Evolutionary conservation across 2,797 vertebrate genomes (phyloP).

Genomic region (Hirundo rustica): DNA sequence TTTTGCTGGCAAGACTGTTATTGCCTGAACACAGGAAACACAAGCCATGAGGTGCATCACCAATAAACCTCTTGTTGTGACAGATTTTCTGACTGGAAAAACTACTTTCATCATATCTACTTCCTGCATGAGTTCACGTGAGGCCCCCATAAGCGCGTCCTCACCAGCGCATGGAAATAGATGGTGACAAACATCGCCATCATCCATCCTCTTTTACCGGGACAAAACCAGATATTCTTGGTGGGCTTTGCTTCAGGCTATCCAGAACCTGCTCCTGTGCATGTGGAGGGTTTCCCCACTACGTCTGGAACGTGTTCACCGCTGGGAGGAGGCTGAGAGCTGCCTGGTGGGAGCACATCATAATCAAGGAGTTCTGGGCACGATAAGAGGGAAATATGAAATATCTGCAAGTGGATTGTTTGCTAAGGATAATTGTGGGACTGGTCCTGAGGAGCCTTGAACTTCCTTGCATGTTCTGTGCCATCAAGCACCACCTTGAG

Average conservation of each 20-base stretch:
- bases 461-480: neutral
- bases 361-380: neutral
- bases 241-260: neutral
- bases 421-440: rapidly evolving
- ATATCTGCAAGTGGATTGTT: neutral
- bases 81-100: neutral
- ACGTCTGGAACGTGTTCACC: neutral
- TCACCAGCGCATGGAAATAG: neutral
- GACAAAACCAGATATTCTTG: neutral
- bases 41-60: neutral
- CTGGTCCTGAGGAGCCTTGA: neutral
- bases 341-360: neutral
- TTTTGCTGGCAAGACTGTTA: conserved; percentile 6
- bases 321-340: neutral
- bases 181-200: neutral
- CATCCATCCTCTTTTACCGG: neutral
- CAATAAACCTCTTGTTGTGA: conserved; percentile 3
- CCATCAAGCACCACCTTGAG: neutral
- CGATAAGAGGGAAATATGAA: neutral
- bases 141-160: neutral
- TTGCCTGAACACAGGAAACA: conserved; percentile 7
- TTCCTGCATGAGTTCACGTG: neutral
- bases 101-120: neutral
- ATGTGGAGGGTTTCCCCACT: neutral
- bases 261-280: neutral